Base-by-base conservation (phyloP, 1,140 invertebrate species). In the Octopus bimaculoides region DNA sequence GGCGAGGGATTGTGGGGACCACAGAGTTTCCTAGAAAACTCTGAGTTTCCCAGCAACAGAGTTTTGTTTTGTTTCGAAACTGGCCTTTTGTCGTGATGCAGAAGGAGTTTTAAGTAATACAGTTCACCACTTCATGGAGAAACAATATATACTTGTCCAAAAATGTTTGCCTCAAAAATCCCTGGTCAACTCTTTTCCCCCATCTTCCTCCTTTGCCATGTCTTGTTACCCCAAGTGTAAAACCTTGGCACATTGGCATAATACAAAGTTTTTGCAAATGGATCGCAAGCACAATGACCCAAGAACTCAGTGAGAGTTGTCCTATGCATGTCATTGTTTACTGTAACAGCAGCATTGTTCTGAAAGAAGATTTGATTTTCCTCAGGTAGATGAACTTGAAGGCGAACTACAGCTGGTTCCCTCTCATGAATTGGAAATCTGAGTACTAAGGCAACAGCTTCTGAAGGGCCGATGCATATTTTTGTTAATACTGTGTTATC, bases 381-480 rank as follows among this genome's bases (percentile, higher is more conserved):
- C 1, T 66, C 12, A 14, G 61, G 61, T 66, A 66, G 61, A 66
- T 66, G 61, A 14, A 14, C 61, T 61, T 61, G 17, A 2, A 61
- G 56, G 17, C 56, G 56, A 61, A 61, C 41, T 9, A 74, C 73
- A 66, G 61, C 61, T 12, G 12, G 61, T 14, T 66, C 12, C n/a
- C 61, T 66, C 61, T 66, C 61, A 66, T 66, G 61, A 66, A 66
- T 66, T 66, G 61, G 61, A 66, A 66, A 66, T 66, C 61, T n/a
- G 3, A 66, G 61, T 14, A 66, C n/a, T 66, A 3, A 66, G 10
- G 61, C 61, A 12, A 66, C 61, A 14, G 61, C 61, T 66, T 66
- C 61, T 66, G 61, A 12, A 14, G 61, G 61, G 3, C 61, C 61
- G n/a, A 66, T 66, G 61, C 3, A n/a, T 66, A 66, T 66, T 3